Base-by-base conservation (phyloP, 1,140 invertebrate genomes). In the Procambarus virginalis region DNA sequence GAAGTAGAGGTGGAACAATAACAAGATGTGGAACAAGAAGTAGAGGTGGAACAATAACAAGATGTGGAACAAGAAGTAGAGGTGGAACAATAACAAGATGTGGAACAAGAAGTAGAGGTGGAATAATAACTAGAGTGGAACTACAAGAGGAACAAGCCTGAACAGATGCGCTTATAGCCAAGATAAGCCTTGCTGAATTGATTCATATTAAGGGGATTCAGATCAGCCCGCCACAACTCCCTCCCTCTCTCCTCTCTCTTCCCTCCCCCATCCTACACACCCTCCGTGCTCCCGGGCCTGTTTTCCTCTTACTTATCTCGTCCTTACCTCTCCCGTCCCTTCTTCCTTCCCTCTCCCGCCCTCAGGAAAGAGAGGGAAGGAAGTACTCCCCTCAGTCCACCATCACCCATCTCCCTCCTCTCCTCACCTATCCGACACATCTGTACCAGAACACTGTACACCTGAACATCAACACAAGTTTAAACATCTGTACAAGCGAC, bases 201-300 rank as follows among this genome's bases (percentile, higher is more conserved):
- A 84, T 84, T 84, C 83, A 75, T 84, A n/a, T 84, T 84, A 84
- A 55, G 46, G 49, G 49, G 22, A 70, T 75, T 84, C 83, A 75
- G 83, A 84, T 84, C 75, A 85, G 73, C n/a, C 45, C 34, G 2
- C 22, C 34, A 3, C 58, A 17, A n/a, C 68, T 46, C n/a, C n/a
- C 48, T 75, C 68, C 51, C 48, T 49, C 49, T 17, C 70, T 51
- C 51, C 34, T 12, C 64, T 22, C 34, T 49, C 48, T 22, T 51
- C 48, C 45, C 48, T 12, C 22, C 68, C 22, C 34, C 51, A 9
- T 46, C 58, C 22, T 20, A 45, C 64, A 70, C 55, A 46, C 81
- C 70, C 81, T n/a, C 64, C 46, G 17, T 64, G 12, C 55, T 68
- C 17, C 51, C 10, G 34, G 60, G 55, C 22, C 80, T 68, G 12